A percentile compares a stretch with the other conserved stretches of the same genome.
These are phyloP conservation scores for Tamias sibiricus DNA, from an alignment of 2,113 vertebrate species.

Conservation along the genomic window DNA sequence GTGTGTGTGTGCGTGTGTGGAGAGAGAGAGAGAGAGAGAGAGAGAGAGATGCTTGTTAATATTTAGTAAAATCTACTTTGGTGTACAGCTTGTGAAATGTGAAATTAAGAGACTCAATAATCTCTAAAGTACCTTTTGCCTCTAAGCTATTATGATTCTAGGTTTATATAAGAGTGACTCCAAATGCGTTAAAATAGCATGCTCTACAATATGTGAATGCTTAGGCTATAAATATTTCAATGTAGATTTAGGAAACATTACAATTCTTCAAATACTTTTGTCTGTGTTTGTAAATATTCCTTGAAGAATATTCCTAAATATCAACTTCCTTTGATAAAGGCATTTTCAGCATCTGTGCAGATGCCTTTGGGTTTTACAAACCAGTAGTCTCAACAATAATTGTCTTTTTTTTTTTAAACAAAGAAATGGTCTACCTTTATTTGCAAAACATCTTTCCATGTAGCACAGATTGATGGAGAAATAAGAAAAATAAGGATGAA, in stretches of 20 bases:
- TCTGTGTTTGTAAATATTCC: constrained; percentile 23
- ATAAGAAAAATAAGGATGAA: constrained; percentile 12
- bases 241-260: not conserved
- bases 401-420: not conserved
- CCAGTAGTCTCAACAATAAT: constrained; percentile 3
- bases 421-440: constrained; percentile 57
- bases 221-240: constrained; percentile 21
- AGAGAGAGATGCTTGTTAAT: not conserved
- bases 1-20: not conserved
- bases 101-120: constrained; percentile 57
- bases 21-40: not conserved
- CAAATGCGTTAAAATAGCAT: constrained; percentile 23
- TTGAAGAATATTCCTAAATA: constrained; percentile 33
- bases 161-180: constrained; percentile 19
- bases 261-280: constrained; percentile 36
- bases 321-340: constrained; percentile 18
- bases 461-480: constrained; percentile 33
- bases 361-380: constrained; percentile 17
- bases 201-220: not conserved
- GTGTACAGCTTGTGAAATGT: constrained; percentile 18
- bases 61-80: constrained; percentile 16
- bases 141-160: constrained; percentile 35
- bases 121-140: constrained; percentile 44
- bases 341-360: not conserved
- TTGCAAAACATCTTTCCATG: constrained; percentile 52